Base-by-base conservation (phyloP, 2,888 invertebrate genomes). In the Pecten maximus region DNA sequence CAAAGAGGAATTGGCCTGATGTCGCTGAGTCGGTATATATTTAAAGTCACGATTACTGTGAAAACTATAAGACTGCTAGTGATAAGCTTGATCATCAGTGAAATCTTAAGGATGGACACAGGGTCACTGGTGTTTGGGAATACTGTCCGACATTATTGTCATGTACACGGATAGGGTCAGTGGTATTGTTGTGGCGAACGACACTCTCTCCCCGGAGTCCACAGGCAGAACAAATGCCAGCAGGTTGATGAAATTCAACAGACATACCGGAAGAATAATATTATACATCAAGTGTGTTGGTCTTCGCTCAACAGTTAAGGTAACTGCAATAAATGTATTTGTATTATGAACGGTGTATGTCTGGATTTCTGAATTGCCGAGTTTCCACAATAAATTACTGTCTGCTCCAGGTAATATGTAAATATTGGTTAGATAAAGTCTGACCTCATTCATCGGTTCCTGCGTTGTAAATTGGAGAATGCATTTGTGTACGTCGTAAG, bases 81-180 rank as follows among this genome's bases (percentile, higher is more conserved):
- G 74, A 28, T 35, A 35, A 74, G 74, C 15, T 74, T 74, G 4
- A 35, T 74, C 74, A 74, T 74, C 35, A 74, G 74, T 12, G 74
- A 74, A 35, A 74, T 35, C 74, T 19, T 74, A 12, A 74, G 74
- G 15, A 74, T 74, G 74, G 74, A 74, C 74, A 74, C 74, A 4
- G 74, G 74, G 74, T 74, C 74, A 74, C 74, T 74, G 35, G 74
- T 74, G 28, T 74, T 74, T 6, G 74, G 74, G 74, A n/a, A 74
- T 74, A 74, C 74, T 74, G 35, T 74, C 35, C 35, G 74, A 74
- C 74, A 74, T 74, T 8, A 74, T 74, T 35, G 74, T 74, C 74
- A 74, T 74, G 15, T 74, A 74, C 74, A 74, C 74, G 10, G 74
- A 74, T 15, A 74, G 8, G 0, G 74, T 74, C 12, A 74, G 35